Evolutionary conservation across 2,113 vertebrate genomes (phyloP).

Genomic region (Penelope pileata): DNA sequence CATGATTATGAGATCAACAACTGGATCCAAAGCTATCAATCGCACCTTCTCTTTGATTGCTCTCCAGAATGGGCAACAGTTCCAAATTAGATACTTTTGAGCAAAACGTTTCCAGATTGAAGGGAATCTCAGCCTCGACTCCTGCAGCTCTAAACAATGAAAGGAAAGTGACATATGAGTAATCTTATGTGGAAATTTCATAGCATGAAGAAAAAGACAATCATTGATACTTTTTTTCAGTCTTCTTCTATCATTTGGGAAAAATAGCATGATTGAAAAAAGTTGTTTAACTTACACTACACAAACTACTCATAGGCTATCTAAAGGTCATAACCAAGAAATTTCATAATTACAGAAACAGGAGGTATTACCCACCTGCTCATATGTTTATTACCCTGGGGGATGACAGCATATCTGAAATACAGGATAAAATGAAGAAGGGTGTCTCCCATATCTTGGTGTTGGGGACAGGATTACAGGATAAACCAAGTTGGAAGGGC

Average conservation of each 20-base stretch:
- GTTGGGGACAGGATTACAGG: not conserved
- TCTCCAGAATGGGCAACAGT: constrained; percentile 86
- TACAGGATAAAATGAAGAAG: not conserved
- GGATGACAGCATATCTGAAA: not conserved
- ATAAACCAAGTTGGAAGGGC: not conserved
- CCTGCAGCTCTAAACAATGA: constrained; percentile 83
- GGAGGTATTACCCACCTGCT: not conserved
- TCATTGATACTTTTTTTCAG: not conserved
- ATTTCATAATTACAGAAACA: not conserved
- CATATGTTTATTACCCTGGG: not conserved
- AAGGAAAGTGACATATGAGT: not conserved
- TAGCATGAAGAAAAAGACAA: not conserved
- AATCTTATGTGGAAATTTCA: not conserved
- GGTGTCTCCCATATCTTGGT: not conserved
- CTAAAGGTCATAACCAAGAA: not conserved
- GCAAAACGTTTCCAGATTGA: constrained; percentile 81
- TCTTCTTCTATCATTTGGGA: not conserved
- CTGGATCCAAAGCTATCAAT: constrained; percentile 88
- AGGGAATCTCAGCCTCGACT: constrained; percentile 84
- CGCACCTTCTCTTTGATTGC: constrained; percentile 83
- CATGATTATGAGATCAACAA: constrained; percentile 88
- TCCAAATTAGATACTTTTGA: constrained; percentile 88
- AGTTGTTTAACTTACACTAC: not conserved
- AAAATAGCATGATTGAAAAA: not conserved
- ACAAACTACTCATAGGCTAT: not conserved